Percentiles rank a stretch among this genome's conserved stretches.
Conservation (phyloP, 2,888 invertebrate genomes). For the Physocephala rufipes region DNA sequence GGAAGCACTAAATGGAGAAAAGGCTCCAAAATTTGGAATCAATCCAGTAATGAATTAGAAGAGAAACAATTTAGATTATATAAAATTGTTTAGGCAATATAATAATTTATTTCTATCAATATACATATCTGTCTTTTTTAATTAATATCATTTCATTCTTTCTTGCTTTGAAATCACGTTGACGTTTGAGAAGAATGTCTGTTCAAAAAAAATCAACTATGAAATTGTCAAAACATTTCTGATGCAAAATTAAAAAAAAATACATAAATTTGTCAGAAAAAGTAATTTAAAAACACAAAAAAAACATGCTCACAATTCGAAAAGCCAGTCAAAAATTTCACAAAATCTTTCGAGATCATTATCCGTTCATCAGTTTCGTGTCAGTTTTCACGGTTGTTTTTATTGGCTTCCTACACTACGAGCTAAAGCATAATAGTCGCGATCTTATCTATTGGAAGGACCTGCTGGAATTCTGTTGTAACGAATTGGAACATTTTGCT, state of each 20-base stretch:
- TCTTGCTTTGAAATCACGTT: slow-evolving; percentile 7
- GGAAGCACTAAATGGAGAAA: no score
- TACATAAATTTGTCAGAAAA: slow-evolving; percentile 39
- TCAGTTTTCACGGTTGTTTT: slow-evolving; percentile 42
- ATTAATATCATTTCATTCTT: background rate
- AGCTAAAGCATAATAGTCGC: slow-evolving; percentile 48
- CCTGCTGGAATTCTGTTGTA: slow-evolving; percentile 41
- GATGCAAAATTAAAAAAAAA: slow-evolving; percentile 36
- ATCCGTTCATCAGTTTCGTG: slow-evolving; percentile 45
- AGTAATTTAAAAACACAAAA: slow-evolving; percentile 26
- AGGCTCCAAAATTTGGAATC: no score
- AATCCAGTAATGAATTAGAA: no score
- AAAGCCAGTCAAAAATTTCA: slow-evolving; percentile 44
- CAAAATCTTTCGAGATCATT: slow-evolving; percentile 47
- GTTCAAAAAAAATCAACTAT: slow-evolving; percentile 12
- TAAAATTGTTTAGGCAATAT: no score
- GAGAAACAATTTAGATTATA: no score
- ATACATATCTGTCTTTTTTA: no score
- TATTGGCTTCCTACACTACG: slow-evolving; percentile 50
- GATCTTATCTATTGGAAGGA: slow-evolving; percentile 50
- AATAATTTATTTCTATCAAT: no score
- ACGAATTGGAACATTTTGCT: slow-evolving; percentile 46
- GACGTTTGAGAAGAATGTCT: slow-evolving; percentile 10
- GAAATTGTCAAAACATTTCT: slow-evolving; percentile 23
- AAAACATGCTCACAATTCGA: slow-evolving; percentile 42